Base-by-base conservation (phyloP, 30 jellyfish, hydroid and myxozoan species). In the Pelagia noctiluca region DNA sequence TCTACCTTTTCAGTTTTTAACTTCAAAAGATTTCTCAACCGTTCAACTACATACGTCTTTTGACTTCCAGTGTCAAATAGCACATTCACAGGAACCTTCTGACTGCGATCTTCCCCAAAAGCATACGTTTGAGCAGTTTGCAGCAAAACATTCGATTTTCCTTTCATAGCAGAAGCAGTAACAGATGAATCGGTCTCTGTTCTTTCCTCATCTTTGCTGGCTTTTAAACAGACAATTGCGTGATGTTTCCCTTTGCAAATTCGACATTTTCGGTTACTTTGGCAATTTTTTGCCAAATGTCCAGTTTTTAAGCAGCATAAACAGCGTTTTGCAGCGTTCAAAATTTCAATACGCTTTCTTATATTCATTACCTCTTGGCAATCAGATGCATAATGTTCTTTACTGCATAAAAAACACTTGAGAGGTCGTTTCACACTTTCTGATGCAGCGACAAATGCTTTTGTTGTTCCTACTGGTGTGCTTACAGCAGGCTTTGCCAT, bases 31-130 rank as follows among this genome's bases (percentile, higher is more conserved):
- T 75, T 85, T 49, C 47, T 64, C 35, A 75, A 22, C 62, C 63
- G 85, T 62, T 48, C 89, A 5, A 71, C 50, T 47, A 75, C 66
- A 62, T 85, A 85, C 35, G 70, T 65, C 33, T 48, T 42, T 64
- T 84, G 95, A 29, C 88, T 65, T 34, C 89, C 95, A 48, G 50
- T 2, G 78, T 85, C 96, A 50, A 85, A 75, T 32, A 72, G 47
- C 35, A 85, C 48, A 77, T 75, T 47, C 54, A 63, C 86, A 26
- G 83, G 84, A 24, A 85, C 62, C 65, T 65, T 50, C 35, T 47
- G 49, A 75, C 63, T 52, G 22, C 85, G 18, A 35, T 80, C 92
- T 26, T 81, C 67, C n/a, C 85, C 92, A 86, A 64, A 74, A 3
- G 81, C 87, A 75, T 1, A 64, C 25, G 96, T 42, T 54, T 63